Evolutionary conservation across 1,140 invertebrate genomes (phyloP).

Genomic region (Pentalonia nigronervosa): DNA sequence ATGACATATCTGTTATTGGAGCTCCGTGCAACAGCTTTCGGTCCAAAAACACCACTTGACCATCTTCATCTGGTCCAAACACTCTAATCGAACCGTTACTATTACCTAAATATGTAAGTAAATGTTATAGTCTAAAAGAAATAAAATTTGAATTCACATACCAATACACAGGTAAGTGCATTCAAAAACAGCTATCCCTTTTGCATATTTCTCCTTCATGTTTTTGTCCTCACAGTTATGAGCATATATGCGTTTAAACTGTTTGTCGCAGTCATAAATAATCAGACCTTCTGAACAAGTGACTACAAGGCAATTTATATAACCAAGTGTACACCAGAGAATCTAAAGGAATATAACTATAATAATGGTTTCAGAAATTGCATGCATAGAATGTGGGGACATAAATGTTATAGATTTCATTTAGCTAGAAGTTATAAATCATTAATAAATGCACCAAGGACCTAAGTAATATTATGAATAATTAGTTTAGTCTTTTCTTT

Average conservation of each 20-base stretch:
- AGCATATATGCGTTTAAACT: neutral
- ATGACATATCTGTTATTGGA: constrained; percentile 61
- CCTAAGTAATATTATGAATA: too few species aligned
- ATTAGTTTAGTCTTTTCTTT: too few species aligned
- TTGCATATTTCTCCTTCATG: constrained; percentile 1
- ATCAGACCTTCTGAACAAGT: constrained; percentile 27
- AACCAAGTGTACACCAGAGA: constrained; percentile 34
- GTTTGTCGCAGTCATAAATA: neutral
- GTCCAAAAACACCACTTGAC: constrained; percentile 61
- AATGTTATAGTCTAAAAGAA: neutral
- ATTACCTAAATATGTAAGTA: constrained; percentile 60
- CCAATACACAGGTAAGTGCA: constrained; percentile 44
- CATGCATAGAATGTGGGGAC: too few species aligned
- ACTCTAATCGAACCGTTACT: constrained; percentile 61
- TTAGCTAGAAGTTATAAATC: too few species aligned
- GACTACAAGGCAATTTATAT: constrained; percentile 34
- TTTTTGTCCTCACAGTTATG: constrained; percentile 30
- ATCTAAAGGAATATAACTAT: neutral
- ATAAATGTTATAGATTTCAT: too few species aligned
- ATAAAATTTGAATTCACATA: neutral
- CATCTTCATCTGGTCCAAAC: constrained; percentile 61
- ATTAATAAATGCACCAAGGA: too few species aligned
- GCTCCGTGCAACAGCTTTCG: constrained; percentile 61
- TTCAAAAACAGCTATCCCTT: constrained; percentile 28
- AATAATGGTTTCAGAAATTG: neutral